Percentiles rank a stretch among this genome's conserved stretches.
These are phyloP conservation scores for Pantherophis vulpinus DNA, from an alignment of 2,797 vertebrate species.

Conservation along the genomic window DNA sequence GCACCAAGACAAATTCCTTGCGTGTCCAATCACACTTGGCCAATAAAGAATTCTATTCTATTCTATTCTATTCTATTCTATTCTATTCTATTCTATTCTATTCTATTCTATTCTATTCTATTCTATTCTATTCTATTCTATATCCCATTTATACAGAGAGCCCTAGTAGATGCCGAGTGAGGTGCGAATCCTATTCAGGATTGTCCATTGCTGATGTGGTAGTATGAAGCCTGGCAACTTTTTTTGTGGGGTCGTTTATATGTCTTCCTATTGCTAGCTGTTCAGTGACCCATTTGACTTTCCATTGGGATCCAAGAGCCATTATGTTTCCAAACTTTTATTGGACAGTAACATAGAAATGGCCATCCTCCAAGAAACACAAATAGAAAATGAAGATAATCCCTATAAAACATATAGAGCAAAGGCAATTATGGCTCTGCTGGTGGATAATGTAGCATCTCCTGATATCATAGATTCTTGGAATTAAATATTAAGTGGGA, in stretches of 20 bases:
- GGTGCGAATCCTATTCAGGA: background rate
- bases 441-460: background rate
- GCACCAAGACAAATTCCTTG: no score
- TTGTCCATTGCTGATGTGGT: background rate
- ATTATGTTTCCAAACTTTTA: background rate
- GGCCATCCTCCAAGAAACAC: background rate
- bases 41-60: no score
- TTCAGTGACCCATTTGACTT: background rate
- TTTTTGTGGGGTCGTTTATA: background rate
- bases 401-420: background rate
- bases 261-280: background rate
- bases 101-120: no score
- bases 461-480: background rate
- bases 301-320: background rate
- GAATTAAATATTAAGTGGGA: background rate
- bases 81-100: no score
- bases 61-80: no score
- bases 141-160: background rate
- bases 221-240: background rate
- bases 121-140: no score
- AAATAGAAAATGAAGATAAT: background rate
- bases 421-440: background rate
- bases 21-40: no score
- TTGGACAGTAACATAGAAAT: background rate
- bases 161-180: background rate